phyloP scores from a whole-genome alignment of 2,113 vertebrate species.

The Sitta europaea region DNA sequence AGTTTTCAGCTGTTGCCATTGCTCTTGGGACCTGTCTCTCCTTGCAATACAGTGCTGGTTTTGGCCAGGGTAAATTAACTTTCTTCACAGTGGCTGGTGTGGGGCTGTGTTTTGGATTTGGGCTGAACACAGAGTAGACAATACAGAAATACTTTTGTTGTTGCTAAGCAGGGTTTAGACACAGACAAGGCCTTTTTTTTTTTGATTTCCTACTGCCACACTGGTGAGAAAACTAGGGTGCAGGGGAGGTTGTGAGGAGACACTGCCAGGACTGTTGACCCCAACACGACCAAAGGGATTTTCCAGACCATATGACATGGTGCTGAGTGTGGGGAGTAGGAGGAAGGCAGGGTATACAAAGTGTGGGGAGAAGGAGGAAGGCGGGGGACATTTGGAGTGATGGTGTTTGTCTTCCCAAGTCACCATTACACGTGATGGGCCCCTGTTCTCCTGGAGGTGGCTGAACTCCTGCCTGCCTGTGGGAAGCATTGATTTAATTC shows the following conservation, averaged over 20 bases:
- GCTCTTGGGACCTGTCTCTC: neutral
- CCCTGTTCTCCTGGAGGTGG: neutral
- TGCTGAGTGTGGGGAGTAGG: no score
- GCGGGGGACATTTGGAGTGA: neutral
- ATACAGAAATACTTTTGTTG: neutral
- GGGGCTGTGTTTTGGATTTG: neutral
- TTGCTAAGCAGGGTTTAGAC: neutral
- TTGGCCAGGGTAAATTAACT: neutral
- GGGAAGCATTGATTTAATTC: neutral
- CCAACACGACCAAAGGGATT: neutral
- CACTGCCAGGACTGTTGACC: neutral
- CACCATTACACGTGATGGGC: accelerated
- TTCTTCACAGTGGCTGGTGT: neutral
- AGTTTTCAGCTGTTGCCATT: neutral
- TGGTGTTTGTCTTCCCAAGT: neutral
- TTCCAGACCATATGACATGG: neutral
- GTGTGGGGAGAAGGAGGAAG: neutral
- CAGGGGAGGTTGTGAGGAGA: neutral
- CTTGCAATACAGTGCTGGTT: neutral
- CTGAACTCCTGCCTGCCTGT: accelerated
- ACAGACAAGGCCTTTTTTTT: neutral
- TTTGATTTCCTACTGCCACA: neutral
- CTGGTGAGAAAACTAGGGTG: neutral
- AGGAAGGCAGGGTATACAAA: no score
- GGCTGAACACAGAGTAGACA: neutral